Evolutionary conservation across 2,113 vertebrate genomes (phyloP).

Genomic region (Psettodes erumei): DNA sequence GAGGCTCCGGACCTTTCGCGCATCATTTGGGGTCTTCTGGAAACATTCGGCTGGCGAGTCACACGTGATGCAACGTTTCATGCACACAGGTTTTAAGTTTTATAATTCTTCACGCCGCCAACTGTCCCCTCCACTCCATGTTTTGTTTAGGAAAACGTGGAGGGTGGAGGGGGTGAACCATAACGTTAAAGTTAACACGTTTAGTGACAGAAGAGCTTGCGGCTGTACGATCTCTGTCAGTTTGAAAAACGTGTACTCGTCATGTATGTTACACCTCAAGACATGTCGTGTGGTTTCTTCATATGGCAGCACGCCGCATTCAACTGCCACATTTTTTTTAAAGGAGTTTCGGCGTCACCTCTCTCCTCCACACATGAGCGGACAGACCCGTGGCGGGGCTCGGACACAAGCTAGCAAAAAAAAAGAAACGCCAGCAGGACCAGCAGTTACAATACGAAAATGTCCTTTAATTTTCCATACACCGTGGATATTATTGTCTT

Average conservation of each 20-base stretch:
- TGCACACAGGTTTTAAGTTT: not conserved
- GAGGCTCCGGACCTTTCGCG: not conserved
- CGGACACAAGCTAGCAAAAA: conserved; percentile 18
- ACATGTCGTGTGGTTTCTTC: not conserved
- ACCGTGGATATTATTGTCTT: not conserved
- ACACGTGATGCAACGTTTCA: conserved; percentile 8
- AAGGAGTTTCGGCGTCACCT: not conserved
- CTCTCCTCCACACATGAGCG: not conserved
- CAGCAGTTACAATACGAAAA: conserved; percentile 6
- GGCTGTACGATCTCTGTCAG: too few relatives aligned
- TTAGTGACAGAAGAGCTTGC: not conserved
- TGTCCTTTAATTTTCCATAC: conserved; percentile 11
- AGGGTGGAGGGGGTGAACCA: not conserved
- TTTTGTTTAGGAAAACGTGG: not conserved
- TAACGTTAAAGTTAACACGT: not conserved
- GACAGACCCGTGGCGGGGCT: not conserved
- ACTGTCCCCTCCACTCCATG: not conserved
- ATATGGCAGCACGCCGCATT: conserved; percentile 11
- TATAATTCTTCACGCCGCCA: not conserved
- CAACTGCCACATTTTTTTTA: conserved; percentile 22
- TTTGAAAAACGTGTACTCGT: not conserved
- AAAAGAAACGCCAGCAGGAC: not conserved
- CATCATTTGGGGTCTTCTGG: not conserved
- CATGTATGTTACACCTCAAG: not conserved
- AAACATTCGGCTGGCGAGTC: conserved; percentile 11